A percentile compares a stretch with the other conserved stretches of the same genome.
Evolutionary conservation across 2,888 invertebrate genomes (phyloP).

Genomic region (Lutraria lutraria): DNA sequence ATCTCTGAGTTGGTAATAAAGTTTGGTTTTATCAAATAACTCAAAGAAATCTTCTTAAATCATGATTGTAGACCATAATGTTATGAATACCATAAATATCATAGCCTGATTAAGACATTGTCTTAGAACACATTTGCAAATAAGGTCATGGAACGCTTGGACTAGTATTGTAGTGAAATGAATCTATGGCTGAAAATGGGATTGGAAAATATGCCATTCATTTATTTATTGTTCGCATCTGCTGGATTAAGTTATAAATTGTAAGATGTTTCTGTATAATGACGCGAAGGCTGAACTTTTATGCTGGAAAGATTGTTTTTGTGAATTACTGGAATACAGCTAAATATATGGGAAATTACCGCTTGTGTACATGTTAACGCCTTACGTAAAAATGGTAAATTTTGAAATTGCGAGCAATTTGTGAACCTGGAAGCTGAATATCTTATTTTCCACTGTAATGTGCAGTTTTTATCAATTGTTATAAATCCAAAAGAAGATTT

Average conservation of each 20-base stretch:
- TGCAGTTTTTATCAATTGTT: not conserved
- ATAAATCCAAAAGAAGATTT: too few species aligned
- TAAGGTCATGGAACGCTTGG: constrained; percentile 24
- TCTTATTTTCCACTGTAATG: not conserved
- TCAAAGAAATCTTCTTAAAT: not conserved
- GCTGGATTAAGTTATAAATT: not conserved
- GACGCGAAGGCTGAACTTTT: not conserved
- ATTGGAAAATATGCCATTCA: not conserved
- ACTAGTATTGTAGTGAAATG: constrained; percentile 5
- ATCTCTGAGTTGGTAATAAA: constrained; percentile 25
- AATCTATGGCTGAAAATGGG: not conserved
- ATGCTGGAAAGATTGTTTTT: not conserved
- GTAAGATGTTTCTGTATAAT: not conserved
- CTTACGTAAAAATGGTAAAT: not conserved
- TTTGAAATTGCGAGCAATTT: not conserved
- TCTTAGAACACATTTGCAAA: constrained; percentile 19
- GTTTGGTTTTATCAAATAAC: constrained; percentile 21
- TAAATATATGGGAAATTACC: not conserved
- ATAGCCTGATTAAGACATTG: constrained; percentile 18
- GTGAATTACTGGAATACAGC: not conserved
- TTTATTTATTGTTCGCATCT: not conserved
- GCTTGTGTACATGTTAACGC: not conserved
- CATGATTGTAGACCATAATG: constrained; percentile 34
- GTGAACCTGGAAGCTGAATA: not conserved
- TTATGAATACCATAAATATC: constrained; percentile 38